Conservation (phyloP, 2,113 vertebrate species). For the Toxostoma redivivum region DNA sequence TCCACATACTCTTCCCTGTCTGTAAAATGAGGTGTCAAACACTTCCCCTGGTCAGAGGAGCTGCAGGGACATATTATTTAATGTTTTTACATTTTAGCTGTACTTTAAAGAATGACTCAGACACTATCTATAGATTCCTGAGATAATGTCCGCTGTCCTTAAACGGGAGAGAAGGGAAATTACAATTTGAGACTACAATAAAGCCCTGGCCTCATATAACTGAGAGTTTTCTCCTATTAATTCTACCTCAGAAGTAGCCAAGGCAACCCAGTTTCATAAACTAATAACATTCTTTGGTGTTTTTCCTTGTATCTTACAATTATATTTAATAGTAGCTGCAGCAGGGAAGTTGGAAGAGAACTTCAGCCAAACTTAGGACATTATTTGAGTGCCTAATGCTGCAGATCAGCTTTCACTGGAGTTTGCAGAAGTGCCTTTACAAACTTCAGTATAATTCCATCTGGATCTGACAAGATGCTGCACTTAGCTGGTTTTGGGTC, state of each 20-base stretch:
- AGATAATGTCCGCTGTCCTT: background rate
- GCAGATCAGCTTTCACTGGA: background rate
- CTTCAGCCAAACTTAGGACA: background rate
- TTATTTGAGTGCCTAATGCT: background rate
- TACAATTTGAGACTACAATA: background rate
- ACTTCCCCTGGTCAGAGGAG: background rate
- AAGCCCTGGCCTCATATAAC: background rate
- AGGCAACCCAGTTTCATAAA: background rate
- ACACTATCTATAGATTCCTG: background rate
- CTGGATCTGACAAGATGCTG: background rate
- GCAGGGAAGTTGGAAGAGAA: background rate
- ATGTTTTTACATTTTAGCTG: background rate
- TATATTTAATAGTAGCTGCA: background rate
- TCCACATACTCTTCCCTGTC: background rate
- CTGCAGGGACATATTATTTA: background rate
- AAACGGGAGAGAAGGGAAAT: background rate
- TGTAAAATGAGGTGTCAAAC: background rate
- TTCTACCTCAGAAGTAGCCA: background rate
- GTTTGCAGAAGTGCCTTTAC: background rate
- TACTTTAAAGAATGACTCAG: background rate
- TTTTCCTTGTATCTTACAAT: slow-evolving; percentile 8
- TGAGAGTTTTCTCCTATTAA: background rate
- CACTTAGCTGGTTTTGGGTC: background rate
- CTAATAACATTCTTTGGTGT: background rate
- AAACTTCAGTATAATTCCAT: background rate